Conservation (phyloP, 1,140 invertebrate genomes). For the Rhynchophorus ferrugineus region DNA sequence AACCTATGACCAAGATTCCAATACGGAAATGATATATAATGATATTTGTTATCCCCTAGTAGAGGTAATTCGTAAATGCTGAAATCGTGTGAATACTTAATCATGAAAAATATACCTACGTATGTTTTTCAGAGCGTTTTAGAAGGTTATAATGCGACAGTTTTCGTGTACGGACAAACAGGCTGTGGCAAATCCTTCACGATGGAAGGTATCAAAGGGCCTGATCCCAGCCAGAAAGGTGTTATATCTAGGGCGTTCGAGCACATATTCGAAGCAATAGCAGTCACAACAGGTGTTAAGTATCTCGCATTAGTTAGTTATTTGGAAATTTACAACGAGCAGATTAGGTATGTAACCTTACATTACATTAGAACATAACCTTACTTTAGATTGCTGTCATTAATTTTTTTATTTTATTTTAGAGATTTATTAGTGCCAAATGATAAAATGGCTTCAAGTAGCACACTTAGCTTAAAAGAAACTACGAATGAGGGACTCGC, state of each 20-base stretch:
- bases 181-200: constrained; percentile 78
- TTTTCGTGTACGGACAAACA: constrained; percentile 85
- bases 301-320: constrained; percentile 87
- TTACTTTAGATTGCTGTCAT: background rate
- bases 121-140: constrained; percentile 60
- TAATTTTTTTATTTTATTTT: too few species aligned
- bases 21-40: constrained; percentile 79
- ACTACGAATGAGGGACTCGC: constrained; percentile 74
- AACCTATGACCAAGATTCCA: constrained; percentile 69
- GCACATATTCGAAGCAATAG: constrained; percentile 87
- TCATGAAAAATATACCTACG: background rate
- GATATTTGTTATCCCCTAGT: constrained; percentile 83
- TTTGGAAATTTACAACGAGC: constrained; percentile 91
- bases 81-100: too few species aligned
- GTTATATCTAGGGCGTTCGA: constrained; percentile 84
- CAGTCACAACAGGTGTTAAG: constrained; percentile 70
- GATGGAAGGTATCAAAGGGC: constrained; percentile 63
- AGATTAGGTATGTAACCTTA: constrained; percentile 53
- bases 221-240: constrained; percentile 51
- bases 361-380: background rate
- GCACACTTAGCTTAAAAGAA: constrained; percentile 67
- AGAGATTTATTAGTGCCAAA: constrained; percentile 36
- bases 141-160: constrained; percentile 81
- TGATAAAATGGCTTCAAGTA: constrained; percentile 32
- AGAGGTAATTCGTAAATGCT: constrained; percentile 46